Conservation (phyloP, 1,140 invertebrate species). For the Tigriopus japonicus region DNA sequence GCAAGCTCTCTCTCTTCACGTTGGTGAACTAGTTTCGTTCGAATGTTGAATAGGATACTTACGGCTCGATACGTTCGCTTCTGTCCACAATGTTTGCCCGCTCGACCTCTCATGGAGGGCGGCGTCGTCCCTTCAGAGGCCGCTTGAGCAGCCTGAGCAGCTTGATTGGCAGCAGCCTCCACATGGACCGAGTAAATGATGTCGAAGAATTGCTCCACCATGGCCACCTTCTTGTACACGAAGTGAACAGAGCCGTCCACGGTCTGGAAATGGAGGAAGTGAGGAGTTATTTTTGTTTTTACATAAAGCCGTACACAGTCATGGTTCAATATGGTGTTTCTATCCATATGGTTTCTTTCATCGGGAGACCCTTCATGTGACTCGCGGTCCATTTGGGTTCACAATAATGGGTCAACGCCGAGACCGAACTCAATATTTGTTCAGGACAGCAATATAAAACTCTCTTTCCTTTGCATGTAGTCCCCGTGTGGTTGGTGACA, state of each 20-base stretch:
- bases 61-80: constrained; percentile 88
- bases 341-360: too few relatives aligned
- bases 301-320: not conserved
- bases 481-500: too few relatives aligned
- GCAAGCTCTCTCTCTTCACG: too few relatives aligned
- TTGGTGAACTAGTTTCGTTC: not conserved
- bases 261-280: constrained; percentile 22
- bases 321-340: too few relatives aligned
- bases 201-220: constrained; percentile 91
- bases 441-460: too few relatives aligned
- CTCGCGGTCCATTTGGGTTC: too few relatives aligned
- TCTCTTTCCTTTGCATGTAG: too few relatives aligned
- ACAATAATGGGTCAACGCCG: too few relatives aligned
- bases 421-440: too few relatives aligned
- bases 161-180: constrained; percentile 37
- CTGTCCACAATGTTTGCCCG: constrained; percentile 79
- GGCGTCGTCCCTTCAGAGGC: not conserved
- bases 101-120: constrained; percentile 31
- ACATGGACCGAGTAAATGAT: constrained; percentile 90
- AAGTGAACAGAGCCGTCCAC: constrained; percentile 30
- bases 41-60: constrained; percentile 28
- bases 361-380: too few relatives aligned
- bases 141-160: too few relatives aligned
- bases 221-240: constrained; percentile 68
- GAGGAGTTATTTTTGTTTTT: constrained; percentile 16